These are phyloP conservation scores for Limenitis arthemis DNA, from an alignment of 2,888 invertebrate genomes.

Conservation along the genomic window DNA sequence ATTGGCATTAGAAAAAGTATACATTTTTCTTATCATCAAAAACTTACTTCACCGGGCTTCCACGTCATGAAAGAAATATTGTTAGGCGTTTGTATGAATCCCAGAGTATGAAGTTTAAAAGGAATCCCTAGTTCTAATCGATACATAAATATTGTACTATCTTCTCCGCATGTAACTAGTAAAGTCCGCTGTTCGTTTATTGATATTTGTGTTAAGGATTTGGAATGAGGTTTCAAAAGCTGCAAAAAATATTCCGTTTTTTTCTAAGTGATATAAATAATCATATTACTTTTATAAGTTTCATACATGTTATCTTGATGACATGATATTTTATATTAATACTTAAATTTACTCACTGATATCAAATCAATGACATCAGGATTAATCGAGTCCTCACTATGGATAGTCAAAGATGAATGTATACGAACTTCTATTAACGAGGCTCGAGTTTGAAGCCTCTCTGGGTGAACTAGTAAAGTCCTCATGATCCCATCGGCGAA, in stretches of 20 bases:
- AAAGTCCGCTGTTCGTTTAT: slow-evolving; percentile 71
- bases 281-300: too few species aligned
- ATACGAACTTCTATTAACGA: slow-evolving; percentile 43
- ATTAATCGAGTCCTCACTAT: slow-evolving; percentile 47
- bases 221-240: slow-evolving; percentile 78
- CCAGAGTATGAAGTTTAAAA: slow-evolving; percentile 73
- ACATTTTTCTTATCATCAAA: not conserved
- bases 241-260: slow-evolving; percentile 31
- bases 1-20: not conserved
- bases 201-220: slow-evolving; percentile 73
- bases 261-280: not conserved
- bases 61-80: slow-evolving; percentile 77
- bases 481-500: slow-evolving; percentile 82
- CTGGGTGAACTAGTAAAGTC: slow-evolving; percentile 50
- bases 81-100: slow-evolving; percentile 76
- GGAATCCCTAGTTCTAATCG: slow-evolving; percentile 51
- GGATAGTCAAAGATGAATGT: slow-evolving; percentile 50
- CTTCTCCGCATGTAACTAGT: slow-evolving; percentile 77
- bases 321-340: too few species aligned
- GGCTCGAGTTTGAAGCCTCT: slow-evolving; percentile 35
- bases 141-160: slow-evolving; percentile 80
- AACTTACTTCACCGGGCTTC: slow-evolving; percentile 70
- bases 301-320: too few species aligned
- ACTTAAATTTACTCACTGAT: slow-evolving; percentile 35
- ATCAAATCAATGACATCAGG: slow-evolving; percentile 51